A percentile compares a stretch with the other conserved stretches of the same genome.
Evolutionary conservation across 2,113 vertebrate genomes (phyloP).

Genomic region (Pyxicephalus adspersus): DNA sequence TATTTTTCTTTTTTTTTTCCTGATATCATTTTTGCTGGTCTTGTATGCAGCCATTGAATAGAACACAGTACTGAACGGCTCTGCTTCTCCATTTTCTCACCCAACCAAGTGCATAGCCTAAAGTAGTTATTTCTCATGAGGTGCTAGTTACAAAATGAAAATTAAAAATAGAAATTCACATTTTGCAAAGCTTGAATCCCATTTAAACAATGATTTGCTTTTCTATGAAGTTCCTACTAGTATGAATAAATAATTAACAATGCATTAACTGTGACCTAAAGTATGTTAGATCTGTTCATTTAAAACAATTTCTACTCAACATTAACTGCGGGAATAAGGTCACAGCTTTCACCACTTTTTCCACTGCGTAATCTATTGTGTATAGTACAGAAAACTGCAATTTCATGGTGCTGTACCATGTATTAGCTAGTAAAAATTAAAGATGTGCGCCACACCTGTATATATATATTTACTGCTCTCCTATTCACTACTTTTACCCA

Average conservation of each 20-base stretch:
- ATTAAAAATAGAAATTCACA: neutral
- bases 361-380: slow-evolving; percentile 4
- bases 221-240: slow-evolving; percentile 14
- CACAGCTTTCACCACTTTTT: neutral
- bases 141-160: neutral
- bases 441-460: no score
- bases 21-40: no score
- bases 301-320: slow-evolving; percentile 10
- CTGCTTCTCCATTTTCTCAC: no score
- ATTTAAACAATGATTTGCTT: neutral
- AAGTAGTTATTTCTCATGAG: neutral
- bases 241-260: slow-evolving; percentile 22
- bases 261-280: slow-evolving; percentile 8
- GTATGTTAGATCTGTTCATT: neutral
- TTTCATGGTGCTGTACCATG: neutral
- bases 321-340: slow-evolving; percentile 1
- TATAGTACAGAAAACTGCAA: neutral
- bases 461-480: no score
- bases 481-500: no score
- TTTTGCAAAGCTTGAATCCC: neutral
- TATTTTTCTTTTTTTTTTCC: no score
- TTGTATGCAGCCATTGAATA: no score
- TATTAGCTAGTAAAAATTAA: neutral
- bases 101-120: no score
- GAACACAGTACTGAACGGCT: no score